Evolutionary conservation across 2,113 vertebrate genomes (phyloP).

Genomic region (Bagarius yarrelli): DNA sequence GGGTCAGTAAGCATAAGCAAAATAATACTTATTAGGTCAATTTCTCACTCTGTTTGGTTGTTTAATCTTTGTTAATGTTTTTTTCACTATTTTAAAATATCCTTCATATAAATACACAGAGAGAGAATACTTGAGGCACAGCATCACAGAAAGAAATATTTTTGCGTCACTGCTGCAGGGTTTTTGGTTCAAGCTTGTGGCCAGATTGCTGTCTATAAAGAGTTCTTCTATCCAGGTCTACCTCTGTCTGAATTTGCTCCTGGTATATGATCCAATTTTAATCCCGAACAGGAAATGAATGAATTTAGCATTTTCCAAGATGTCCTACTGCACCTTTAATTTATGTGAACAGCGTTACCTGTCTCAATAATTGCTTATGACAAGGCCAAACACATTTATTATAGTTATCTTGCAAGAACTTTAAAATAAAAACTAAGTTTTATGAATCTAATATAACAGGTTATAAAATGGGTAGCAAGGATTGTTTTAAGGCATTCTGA

Average conservation of each 20-base stretch:
- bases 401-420: background rate
- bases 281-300: background rate
- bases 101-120: background rate
- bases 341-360: background rate
- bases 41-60: background rate
- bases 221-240: background rate
- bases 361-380: background rate
- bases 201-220: background rate
- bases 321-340: too few relatives aligned
- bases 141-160: background rate
- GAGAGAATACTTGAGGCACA: background rate
- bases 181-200: background rate
- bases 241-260: background rate
- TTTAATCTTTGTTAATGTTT: too few relatives aligned
- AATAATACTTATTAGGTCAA: background rate
- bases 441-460: too few relatives aligned
- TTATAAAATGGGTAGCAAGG: too few relatives aligned
- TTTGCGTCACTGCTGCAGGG: background rate
- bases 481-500: background rate
- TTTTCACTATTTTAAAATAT: background rate
- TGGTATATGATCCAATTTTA: background rate
- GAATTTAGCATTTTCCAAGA: too few relatives aligned
- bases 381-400: background rate
- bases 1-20: background rate
- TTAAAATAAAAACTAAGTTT: background rate